Evolutionary conservation across 2,113 vertebrate genomes (phyloP), one percentile per base, ranked within the genome.

Genomic region (Dromiciops gliroides): DNA sequence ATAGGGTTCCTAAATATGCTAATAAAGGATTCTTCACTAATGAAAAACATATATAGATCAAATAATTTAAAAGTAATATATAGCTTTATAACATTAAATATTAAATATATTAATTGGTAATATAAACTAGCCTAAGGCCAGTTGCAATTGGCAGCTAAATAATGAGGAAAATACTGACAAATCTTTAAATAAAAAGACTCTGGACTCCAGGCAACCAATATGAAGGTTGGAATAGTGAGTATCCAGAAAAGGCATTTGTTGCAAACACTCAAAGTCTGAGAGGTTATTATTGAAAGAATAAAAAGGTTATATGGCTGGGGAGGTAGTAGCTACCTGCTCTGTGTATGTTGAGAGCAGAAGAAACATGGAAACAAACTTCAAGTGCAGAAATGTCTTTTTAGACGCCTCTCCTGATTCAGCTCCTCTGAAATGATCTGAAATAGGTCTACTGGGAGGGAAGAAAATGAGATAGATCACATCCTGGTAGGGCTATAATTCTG

Each of bases 1-100:
- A 97, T 97, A 89, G 90, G 97, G 93, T 97, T 98, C 97, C 98
- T 97, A 98, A 98, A 97, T 98, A 98, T 97, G 97, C 92, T 97
- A 98, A 97, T 97, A 97, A 97, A 97, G 96, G 94, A 90, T 95
- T 95, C 96, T 96, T 92, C 90, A 96, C 96, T 97, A 98, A 98
- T 97, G 96, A 98, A 98, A 98, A 98, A 96, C 93, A 97, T 97
- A 93, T 44, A 96, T 93, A 95, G 90, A 97, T 47, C 96, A 92
- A 97, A 97, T 97, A 97, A 98, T 97, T 98, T 97, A 97, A 83
- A 97, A 97, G 91, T 88, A 92, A 48, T 94, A 94, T 97, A 97
- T 52, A 52, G 97, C 96, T 96, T 98, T 97, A 98, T 97, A 96
- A 93, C 50, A 95, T 97, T 97, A 98, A 97, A 96, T 97, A 95